Conservation (phyloP, 1,140 invertebrate species). For the Heliothis subflexa region DNA sequence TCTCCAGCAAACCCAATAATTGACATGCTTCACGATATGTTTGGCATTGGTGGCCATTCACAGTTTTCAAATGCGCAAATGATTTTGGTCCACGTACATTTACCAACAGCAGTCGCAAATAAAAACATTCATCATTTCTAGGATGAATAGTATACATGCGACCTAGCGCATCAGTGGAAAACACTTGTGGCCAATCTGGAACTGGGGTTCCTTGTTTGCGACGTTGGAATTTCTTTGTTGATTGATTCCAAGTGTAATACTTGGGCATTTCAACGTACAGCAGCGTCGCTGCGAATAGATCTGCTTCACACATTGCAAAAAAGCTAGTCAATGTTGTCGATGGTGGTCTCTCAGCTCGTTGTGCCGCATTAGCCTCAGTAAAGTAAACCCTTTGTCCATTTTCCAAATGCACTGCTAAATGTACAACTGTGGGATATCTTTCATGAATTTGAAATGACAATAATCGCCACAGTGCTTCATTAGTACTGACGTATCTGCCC, state of each 20-base stretch:
- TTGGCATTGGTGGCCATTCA: constrained; percentile 71
- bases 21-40: constrained; percentile 74
- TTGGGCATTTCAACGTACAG: constrained; percentile 48
- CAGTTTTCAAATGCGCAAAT: constrained; percentile 80
- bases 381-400: constrained; percentile 55
- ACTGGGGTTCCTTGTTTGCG: constrained; percentile 41
- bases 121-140: constrained; percentile 77
- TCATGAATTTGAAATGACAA: constrained; percentile 52
- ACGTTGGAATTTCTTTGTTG: constrained; percentile 55
- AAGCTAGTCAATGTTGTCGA: constrained; percentile 55
- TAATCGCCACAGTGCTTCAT: constrained; percentile 51
- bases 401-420: too few relatives aligned
- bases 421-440: constrained; percentile 51
- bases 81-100: constrained; percentile 83
- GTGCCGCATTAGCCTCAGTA: constrained; percentile 53
- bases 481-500: constrained; percentile 53
- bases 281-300: constrained; percentile 46
- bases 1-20: constrained; percentile 58
- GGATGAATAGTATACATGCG: constrained; percentile 74
- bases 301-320: constrained; percentile 52
- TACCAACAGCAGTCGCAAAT: too few relatives aligned
- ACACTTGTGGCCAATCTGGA: constrained; percentile 44
- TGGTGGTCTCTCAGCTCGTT: constrained; percentile 50
- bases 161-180: constrained; percentile 47
- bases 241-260: constrained; percentile 50